phyloP scores from a whole-genome alignment of 2,888 invertebrate genomes.

The Cantharis rustica region DNA sequence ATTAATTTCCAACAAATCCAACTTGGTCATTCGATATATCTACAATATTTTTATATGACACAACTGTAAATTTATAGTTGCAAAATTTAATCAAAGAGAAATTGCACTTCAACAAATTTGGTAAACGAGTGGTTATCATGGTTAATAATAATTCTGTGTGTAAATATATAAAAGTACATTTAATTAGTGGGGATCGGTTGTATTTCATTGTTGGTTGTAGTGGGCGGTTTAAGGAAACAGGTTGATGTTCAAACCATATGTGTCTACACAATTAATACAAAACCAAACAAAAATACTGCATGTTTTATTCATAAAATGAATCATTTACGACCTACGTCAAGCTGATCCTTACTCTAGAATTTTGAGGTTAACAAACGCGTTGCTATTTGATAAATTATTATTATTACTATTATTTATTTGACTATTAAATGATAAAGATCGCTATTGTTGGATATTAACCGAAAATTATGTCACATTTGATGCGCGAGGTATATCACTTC shows the following conservation, averaged over 20 bases:
- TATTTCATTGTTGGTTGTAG: slow-evolving; percentile 24
- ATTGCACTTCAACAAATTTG: slow-evolving; percentile 17
- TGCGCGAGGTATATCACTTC: neutral
- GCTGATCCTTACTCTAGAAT: slow-evolving; percentile 27
- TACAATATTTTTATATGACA: neutral
- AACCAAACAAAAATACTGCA: slow-evolving; percentile 29
- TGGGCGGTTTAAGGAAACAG: slow-evolving; percentile 32
- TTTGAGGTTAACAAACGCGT: slow-evolving; percentile 30
- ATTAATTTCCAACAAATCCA: neutral
- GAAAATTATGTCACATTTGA: slow-evolving; percentile 10
- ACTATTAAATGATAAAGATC: slow-evolving; percentile 10
- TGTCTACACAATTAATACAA: slow-evolving; percentile 33
- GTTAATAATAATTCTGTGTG: slow-evolving; percentile 24
- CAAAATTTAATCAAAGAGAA: slow-evolving; percentile 8
- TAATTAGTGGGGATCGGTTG: slow-evolving; percentile 29
- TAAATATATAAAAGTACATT: slow-evolving; percentile 25
- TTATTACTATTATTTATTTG: slow-evolving; percentile 19
- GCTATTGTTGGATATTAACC: slow-evolving; percentile 6
- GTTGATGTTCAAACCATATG: slow-evolving; percentile 32
- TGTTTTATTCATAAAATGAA: slow-evolving; percentile 35
- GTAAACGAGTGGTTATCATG: slow-evolving; percentile 21
- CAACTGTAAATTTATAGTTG: neutral
- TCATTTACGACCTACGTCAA: slow-evolving; percentile 35
- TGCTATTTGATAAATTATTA: slow-evolving; percentile 28
- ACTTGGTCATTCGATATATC: neutral